Conservation (phyloP, 1,140 invertebrate genomes). For the Drosophila hydei region DNA sequence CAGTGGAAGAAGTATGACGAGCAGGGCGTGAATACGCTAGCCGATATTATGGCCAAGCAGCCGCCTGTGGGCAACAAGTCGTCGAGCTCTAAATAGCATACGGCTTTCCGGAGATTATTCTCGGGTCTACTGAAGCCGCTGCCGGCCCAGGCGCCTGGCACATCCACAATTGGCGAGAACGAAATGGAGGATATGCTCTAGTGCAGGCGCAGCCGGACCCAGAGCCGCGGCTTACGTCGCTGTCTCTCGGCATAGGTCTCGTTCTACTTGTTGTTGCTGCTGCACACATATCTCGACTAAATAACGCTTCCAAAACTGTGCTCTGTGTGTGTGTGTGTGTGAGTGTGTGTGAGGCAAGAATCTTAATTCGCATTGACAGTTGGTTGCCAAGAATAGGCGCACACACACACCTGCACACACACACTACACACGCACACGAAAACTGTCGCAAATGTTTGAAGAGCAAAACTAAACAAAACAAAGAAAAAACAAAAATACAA, state of each 20-base stretch:
- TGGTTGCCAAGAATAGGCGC: slow-evolving; percentile 20
- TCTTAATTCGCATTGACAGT: not conserved
- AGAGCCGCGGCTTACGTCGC: slow-evolving; percentile 51
- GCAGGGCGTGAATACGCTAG: slow-evolving; percentile 88
- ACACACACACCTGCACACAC: slow-evolving; percentile 2
- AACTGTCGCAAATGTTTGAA: slow-evolving; percentile 61
- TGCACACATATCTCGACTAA: slow-evolving; percentile 55
- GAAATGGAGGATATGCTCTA: slow-evolving; percentile 77
- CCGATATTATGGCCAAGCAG: slow-evolving; percentile 86
- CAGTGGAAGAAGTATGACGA: slow-evolving; percentile 95
- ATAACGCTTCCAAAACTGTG: slow-evolving; percentile 43
- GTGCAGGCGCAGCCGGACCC: slow-evolving; percentile 58
- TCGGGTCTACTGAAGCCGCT: slow-evolving; percentile 78
- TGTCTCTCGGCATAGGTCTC: slow-evolving; percentile 61
- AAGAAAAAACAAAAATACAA: slow-evolving; percentile 39
- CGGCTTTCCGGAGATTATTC: slow-evolving; percentile 80
- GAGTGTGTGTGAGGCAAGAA: not conserved
- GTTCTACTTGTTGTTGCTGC: slow-evolving; percentile 18
- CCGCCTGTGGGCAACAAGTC: slow-evolving; percentile 70
- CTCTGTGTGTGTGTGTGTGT: not conserved
- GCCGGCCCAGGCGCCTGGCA: slow-evolving; percentile 73
- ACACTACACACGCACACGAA: slow-evolving; percentile 22
- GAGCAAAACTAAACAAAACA: slow-evolving; percentile 48
- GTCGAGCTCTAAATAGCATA: slow-evolving; percentile 80
- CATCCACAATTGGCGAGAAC: slow-evolving; percentile 79